Evolutionary conservation across 1,140 invertebrate genomes (phyloP).

Genomic region (Augochlora pura): DNA sequence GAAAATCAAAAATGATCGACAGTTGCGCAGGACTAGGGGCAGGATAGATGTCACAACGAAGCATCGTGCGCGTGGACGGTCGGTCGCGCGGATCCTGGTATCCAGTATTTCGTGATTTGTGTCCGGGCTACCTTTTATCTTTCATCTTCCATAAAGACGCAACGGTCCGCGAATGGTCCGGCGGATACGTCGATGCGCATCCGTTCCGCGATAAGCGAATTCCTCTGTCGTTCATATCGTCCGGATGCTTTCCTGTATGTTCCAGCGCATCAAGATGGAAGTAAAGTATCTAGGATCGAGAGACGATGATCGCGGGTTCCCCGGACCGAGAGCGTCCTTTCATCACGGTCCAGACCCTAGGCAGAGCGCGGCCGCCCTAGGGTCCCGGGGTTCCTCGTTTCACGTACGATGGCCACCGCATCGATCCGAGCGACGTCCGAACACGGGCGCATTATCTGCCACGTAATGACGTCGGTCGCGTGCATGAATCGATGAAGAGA

Average conservation of each 20-base stretch:
- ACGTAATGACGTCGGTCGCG: constrained; percentile 54
- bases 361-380: too few relatives aligned
- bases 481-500: constrained; percentile 60
- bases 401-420: constrained; percentile 4
- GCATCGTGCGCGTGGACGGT: too few relatives aligned
- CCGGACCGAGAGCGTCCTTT: background rate
- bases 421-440: constrained; percentile 35
- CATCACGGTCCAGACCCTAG: too few relatives aligned
- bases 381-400: background rate
- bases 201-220: constrained; percentile 34
- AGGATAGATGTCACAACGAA: too few relatives aligned
- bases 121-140: constrained; percentile 29
- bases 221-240: constrained; percentile 36
- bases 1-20: too few relatives aligned
- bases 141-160: constrained; percentile 51
- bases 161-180: constrained; percentile 43
- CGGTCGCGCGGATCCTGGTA: too few relatives aligned
- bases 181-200: constrained; percentile 38
- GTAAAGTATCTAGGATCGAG: constrained; percentile 30
- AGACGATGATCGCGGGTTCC: constrained; percentile 12
- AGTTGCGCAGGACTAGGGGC: too few relatives aligned
- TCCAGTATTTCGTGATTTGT: background rate
- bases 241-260: background rate
- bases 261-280: constrained; percentile 26
- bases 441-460: constrained; percentile 56